Evolutionary conservation across 2,797 vertebrate species (phyloP).

Genomic region (Cuculus canorus): DNA sequence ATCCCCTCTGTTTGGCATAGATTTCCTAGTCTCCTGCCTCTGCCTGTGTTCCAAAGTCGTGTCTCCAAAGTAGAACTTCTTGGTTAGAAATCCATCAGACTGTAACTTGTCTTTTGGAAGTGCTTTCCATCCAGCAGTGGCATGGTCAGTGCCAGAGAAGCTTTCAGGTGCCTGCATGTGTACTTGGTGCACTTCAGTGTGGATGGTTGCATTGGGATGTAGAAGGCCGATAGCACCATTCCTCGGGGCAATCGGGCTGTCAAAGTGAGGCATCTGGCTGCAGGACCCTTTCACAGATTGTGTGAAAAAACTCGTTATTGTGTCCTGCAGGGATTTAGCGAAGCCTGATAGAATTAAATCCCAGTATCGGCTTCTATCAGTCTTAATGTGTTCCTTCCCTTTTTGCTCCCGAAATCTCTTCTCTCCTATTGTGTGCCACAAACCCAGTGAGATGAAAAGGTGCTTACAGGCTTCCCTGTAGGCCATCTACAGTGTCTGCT

Average conservation of each 20-base stretch:
- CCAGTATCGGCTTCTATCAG: not conserved
- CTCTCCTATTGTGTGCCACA: conserved; percentile 39
- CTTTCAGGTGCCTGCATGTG: accelerated
- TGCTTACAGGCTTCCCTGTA: conserved; percentile 54
- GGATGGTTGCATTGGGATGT: not conserved
- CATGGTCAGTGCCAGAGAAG: accelerated
- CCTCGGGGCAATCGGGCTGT: accelerated
- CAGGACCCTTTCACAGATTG: not conserved
- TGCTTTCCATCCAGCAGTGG: not conserved
- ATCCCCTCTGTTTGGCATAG: not conserved
- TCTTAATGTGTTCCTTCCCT: conserved; percentile 61
- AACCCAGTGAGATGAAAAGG: conserved; percentile 59
- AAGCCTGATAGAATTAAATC: conserved; percentile 41
- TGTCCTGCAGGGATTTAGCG: not conserved
- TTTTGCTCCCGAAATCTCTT: conserved; percentile 23
- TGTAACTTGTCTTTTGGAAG: not conserved
- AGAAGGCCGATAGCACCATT: not conserved
- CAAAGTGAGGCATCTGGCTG: not conserved
- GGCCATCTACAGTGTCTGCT: conserved; percentile 59
- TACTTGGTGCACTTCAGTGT: accelerated
- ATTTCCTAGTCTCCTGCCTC: not conserved
- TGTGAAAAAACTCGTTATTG: not conserved
- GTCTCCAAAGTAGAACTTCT: not conserved
- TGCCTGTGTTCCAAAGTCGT: not conserved
- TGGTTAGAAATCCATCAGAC: not conserved